phyloP scores from a whole-genome alignment of 1,140 invertebrate species.

The Cyclargus thomasi region DNA sequence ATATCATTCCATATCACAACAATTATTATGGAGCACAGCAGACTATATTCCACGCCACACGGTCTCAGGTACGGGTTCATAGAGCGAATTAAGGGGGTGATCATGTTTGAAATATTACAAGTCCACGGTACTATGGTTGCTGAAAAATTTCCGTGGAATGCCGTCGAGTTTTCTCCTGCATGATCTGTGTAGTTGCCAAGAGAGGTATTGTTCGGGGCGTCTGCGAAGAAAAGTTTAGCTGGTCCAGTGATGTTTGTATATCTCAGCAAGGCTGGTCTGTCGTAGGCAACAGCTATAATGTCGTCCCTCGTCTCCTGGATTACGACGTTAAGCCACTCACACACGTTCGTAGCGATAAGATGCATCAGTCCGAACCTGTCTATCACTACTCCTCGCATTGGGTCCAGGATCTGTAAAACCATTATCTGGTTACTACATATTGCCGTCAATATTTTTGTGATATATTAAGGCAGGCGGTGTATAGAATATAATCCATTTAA shows the following conservation, averaged over 20 bases:
- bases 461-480: too few relatives aligned
- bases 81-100: constrained; percentile 78
- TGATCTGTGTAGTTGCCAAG: background rate
- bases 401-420: constrained; percentile 48
- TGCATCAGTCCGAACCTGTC: constrained; percentile 80
- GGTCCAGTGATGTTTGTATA: constrained; percentile 49
- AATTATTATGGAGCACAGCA: constrained; percentile 82
- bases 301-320: constrained; percentile 80
- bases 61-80: constrained; percentile 82
- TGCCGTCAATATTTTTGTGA: background rate
- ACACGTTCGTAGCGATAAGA: constrained; percentile 77
- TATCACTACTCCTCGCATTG: constrained; percentile 70
- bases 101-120: constrained; percentile 75
- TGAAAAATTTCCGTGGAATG: constrained; percentile 34
- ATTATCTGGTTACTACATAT: too few relatives aligned
- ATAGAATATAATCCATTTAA: too few relatives aligned
- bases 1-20: constrained; percentile 80
- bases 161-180: background rate
- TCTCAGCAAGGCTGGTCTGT: constrained; percentile 39
- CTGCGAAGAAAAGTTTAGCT: constrained; percentile 35
- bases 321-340: constrained; percentile 80
- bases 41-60: constrained; percentile 84
- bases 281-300: constrained; percentile 66
- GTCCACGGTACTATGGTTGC: constrained; percentile 40
- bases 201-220: constrained; percentile 21